Conservation (phyloP, 2,797 vertebrate genomes). For the Ammospiza maritima region DNA sequence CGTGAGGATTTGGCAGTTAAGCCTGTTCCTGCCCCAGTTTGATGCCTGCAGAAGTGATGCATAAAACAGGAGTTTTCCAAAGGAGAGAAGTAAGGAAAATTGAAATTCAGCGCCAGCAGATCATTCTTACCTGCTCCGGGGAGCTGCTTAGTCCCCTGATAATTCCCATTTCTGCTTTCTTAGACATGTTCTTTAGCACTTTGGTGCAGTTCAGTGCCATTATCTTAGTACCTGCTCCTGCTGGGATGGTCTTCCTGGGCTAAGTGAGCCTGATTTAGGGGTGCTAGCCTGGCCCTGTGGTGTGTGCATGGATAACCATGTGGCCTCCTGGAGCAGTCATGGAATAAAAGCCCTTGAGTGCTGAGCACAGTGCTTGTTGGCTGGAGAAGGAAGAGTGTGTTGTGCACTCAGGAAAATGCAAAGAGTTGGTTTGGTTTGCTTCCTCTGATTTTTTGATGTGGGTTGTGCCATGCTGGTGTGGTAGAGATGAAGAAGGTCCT, state of each 20-base stretch:
- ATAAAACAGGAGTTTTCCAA: background rate
- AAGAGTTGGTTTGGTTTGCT: background rate
- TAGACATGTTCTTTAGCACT: background rate
- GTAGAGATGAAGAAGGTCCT: background rate
- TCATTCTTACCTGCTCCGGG: background rate
- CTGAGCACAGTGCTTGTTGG: background rate
- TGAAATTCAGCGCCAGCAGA: background rate
- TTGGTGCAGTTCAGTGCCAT: background rate
- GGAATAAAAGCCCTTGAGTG: background rate
- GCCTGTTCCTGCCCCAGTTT: background rate
- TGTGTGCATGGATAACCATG: background rate
- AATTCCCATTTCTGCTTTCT: background rate
- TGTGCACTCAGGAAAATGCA: background rate
- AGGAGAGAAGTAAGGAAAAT: background rate
- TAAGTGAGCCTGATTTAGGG: background rate
- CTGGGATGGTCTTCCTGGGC: background rate
- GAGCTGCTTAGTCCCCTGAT: background rate
- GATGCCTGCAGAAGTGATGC: background rate
- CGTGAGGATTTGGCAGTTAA: background rate
- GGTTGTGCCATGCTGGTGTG: rapidly evolving
- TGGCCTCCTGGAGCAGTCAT: background rate
- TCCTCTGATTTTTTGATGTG: background rate
- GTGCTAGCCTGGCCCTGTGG: background rate
- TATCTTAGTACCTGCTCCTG: background rate
- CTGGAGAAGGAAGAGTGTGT: background rate